Base-by-base conservation (phyloP, 2,113 vertebrate species). In the Myotis davidii region DNA sequence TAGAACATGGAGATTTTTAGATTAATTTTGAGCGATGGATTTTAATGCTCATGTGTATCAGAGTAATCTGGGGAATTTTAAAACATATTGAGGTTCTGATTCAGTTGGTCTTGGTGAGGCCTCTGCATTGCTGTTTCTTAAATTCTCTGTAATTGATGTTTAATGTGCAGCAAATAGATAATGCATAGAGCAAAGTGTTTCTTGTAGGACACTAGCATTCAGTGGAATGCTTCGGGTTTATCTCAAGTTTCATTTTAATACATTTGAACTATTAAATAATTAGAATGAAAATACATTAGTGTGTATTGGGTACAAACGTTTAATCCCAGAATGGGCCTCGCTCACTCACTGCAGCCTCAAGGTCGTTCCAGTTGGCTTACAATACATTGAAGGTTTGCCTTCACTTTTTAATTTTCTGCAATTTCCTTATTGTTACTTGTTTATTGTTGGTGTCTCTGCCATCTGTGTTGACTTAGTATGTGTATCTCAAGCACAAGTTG, bases 161-260 rank as follows among this genome's bases (percentile, higher is more conserved):
- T 73, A 84, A 84, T n/a, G 14, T 59, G 18, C 16, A 85, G 21
- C 61, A 48, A 65, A 14, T 1, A n/a, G 73, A 79, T 34, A 39
- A 37, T 27, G 12, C 2, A 59, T 59, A 88, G n/a, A 82, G 12
- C 4, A 78, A 64, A 21, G 17, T 73, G 8, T 78, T 48, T 73
- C 76, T 85, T 73, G 4, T 64, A 69, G 56, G 39, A 37, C 14
- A 59, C 2, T 17, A 78, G n/a, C 34, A 42, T 56, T 91, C 39
- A 45, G 14, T 48, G 25, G 29, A 93, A 69, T n/a, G 34, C 9
- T 82, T 69, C 3, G 17, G 20, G 27, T 42, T 90, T 78, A 45
- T 88, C 50, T 84, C 1, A 77, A 72, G 32, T 91, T 95, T 48
- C 48, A 76, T 67, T 95, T 88, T 76, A 88, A 65, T 70, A 87